Conservation (phyloP, 2,888 invertebrate species). For the Andrena haemorrhoa region DNA sequence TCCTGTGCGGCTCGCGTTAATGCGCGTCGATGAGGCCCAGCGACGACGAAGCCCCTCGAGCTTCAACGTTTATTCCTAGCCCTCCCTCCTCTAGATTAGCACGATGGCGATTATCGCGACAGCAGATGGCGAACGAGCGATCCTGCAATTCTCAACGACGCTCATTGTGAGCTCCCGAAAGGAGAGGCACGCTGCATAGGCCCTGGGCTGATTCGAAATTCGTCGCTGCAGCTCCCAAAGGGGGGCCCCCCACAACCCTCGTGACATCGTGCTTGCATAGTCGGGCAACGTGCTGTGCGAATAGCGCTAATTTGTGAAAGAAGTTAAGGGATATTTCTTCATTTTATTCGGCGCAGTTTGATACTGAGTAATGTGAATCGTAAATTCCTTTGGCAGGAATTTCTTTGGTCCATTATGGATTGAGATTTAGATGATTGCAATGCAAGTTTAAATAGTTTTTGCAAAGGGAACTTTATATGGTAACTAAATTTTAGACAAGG, state of each 20-base stretch:
- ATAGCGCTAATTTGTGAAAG: background rate
- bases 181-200: conserved; percentile 22
- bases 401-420: too few relatives aligned
- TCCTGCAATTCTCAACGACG: conserved; percentile 56
- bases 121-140: conserved; percentile 68
- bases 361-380: too few relatives aligned
- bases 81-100: conserved; percentile 22
- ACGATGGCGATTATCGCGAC: conserved; percentile 30
- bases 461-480: too few relatives aligned
- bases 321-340: background rate
- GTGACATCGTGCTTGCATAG: background rate
- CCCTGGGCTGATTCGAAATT: conserved; percentile 43
- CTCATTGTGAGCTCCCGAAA: conserved; percentile 55
- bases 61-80: conserved; percentile 58
- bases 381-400: too few relatives aligned
- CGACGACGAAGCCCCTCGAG: conserved; percentile 45
- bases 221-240: conserved; percentile 24
- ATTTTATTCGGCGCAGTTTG: too few relatives aligned
- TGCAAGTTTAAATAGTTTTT: too few relatives aligned
- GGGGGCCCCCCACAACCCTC: background rate
- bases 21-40: conserved; percentile 42
- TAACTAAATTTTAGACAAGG: too few relatives aligned
- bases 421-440: too few relatives aligned
- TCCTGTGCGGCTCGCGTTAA: conserved; percentile 40
- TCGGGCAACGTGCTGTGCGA: background rate